Base-by-base conservation (phyloP, 1,140 invertebrate species). In the Drosophila funebris region DNA sequence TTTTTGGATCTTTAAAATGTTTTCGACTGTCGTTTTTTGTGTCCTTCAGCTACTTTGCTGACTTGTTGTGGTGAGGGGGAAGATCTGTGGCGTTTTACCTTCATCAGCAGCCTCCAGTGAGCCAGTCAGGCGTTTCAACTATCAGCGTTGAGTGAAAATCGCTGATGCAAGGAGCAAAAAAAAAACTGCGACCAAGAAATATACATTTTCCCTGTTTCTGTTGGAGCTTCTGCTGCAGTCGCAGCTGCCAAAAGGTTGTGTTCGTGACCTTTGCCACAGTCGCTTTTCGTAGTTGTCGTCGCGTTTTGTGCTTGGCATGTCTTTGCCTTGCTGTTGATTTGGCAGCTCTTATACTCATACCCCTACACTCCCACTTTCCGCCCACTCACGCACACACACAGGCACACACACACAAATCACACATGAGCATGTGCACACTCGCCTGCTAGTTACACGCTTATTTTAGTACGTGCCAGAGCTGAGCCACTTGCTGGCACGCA, bases 71-170 rank as follows among this genome's bases (percentile, higher is more conserved):
- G 16, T 5, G 36, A 14, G 33, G 2, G 33, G 9, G n/a, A 6
- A 27, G 5, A 27, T 14, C 27, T 33, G 4, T 41, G 39, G 8
- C 24, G 20, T 36, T 61, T 60, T 53, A 46, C 64, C 70, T 61
- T 62, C 70, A 54, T 54, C 70, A 73, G 54, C 62, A 43, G 33
- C 61, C 61, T 46, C 62, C 69, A 72, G 62, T 53, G 43, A 46
- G 64, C 18, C 64, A 73, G 64, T 68, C 54, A 69, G 56, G 37
- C 70, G 64, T 68, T 69, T 73, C 81, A 82, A 75, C 78, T 85
- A 85, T 85, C 81, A 87, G 83, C 66, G 78, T 76, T 88, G 78
- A 88, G 76, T 76, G 57, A 88, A 88, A 88, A 79, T 87, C 78
- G 83, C 83, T 87, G 83, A 87, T 83, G 83, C 78, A 73, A 66